Evolutionary conservation across 2,888 invertebrate genomes (phyloP).

Genomic region (Ligdia adustata): DNA sequence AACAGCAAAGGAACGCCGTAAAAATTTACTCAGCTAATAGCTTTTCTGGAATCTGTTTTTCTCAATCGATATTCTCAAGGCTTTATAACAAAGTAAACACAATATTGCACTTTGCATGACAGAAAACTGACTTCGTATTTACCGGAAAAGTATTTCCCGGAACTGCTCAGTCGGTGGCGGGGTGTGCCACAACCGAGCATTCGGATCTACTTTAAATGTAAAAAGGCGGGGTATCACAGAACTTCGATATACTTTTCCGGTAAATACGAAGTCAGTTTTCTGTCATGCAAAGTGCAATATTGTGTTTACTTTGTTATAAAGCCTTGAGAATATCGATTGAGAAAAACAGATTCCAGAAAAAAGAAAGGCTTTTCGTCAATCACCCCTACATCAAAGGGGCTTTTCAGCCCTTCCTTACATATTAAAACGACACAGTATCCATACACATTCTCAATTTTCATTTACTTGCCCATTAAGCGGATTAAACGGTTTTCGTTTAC

Average conservation of each 20-base stretch:
- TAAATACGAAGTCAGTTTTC: conserved; percentile 26
- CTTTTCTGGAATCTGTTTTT: conserved; percentile 6
- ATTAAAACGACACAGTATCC: conserved; percentile 35
- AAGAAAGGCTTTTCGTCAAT: conserved; percentile 49
- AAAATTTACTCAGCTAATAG: conserved; percentile 1
- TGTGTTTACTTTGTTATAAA: conserved; percentile 19
- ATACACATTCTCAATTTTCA: conserved; percentile 29
- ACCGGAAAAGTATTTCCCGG: conserved; percentile 30
- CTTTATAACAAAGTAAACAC: conserved; percentile 19
- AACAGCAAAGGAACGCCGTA: not conserved
- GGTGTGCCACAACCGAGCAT: conserved; percentile 33
- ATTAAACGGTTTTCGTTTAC: conserved; percentile 30
- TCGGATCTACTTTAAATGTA: conserved; percentile 42
- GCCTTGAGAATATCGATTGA: conserved; percentile 19
- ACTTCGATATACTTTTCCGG: conserved; percentile 31
- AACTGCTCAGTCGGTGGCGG: conserved; percentile 38
- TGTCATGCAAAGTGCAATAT: conserved; percentile 33
- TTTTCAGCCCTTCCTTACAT: conserved; percentile 43
- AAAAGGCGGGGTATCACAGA: conserved; percentile 35
- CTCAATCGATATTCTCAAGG: conserved; percentile 19
- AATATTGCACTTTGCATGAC: conserved; percentile 32
- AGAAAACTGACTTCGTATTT: conserved; percentile 28
- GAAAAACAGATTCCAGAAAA: conserved; percentile 7
- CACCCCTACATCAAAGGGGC: conserved; percentile 50
- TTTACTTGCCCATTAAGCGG: conserved; percentile 29